Evolutionary conservation across 1,140 invertebrate species (phyloP), one percentile per base, ranked within the genome.

Genomic region (Drosophila sp.): DNA sequence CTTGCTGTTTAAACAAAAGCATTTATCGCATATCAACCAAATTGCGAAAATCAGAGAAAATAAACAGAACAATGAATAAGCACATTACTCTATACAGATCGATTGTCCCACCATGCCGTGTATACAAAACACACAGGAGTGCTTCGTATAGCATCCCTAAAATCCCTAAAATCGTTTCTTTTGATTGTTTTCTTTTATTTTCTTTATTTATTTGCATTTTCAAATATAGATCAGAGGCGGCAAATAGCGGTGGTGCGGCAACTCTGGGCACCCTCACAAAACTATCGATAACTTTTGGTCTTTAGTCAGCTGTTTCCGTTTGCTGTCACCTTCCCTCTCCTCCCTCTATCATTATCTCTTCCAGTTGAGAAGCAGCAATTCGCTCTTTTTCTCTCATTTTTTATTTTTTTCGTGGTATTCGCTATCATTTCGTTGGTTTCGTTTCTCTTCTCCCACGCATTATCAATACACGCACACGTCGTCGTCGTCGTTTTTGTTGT

Each of bases 391-490:
- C 32, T 56, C 23, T 27, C 23, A 32, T 29, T 50, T 47, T 44
- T 29, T 47, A 1, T 47, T 23, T 50, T 50, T 17, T 17, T 17
- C 17, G 17, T 50, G 7, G 23, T 27, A 50, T 50, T 50, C 44
- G 25, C 25, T 50, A 50, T 50, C 44, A 7, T 10, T 50, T 38
- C 10, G 10, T 38, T 38, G 2, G 10, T 38, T 38, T 50, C 44
- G 44, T 27, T 25, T 50, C 23, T 10, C 41, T 7, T 60, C 81
- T 65, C 81, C 78, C 78, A 81, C 82, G 82, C 81, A 77, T 44
- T 56, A 66, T 57, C 17, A 67, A 33, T 71, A 70, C 38, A 70
- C 56, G 57, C 60, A 66, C 76, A 79, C 76, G 73, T 73, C 76
- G 64, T 68, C 56, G 33, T 55, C n/a, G n/a, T 61, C 38, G 10